phyloP scores from a whole-genome alignment of 2,888 invertebrate species.

The Thumatha senex region DNA sequence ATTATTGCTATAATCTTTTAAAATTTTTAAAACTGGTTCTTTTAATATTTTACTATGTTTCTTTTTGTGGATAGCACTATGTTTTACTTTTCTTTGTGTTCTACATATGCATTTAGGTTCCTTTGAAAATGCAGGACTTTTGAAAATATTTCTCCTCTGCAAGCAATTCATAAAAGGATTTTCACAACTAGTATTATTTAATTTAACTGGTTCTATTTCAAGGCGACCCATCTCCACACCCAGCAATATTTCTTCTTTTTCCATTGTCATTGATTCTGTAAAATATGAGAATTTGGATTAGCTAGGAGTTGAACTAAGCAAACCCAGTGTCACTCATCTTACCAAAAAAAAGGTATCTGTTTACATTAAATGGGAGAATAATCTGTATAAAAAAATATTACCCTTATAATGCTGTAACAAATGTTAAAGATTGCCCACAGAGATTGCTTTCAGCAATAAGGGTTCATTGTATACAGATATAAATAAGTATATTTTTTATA shows the following conservation, averaged over 20 bases:
- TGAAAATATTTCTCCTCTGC: slow-evolving; percentile 26
- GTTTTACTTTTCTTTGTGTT: slow-evolving; percentile 48
- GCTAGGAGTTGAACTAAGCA: too few relatives aligned
- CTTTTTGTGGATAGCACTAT: slow-evolving; percentile 60
- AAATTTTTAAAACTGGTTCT: slow-evolving; percentile 82
- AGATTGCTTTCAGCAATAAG: too few relatives aligned
- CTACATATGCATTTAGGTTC: slow-evolving; percentile 58
- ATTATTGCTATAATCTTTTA: slow-evolving; percentile 51
- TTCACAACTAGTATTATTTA: slow-evolving; percentile 49
- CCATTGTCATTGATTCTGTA: slow-evolving; percentile 53
- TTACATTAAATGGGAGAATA: too few relatives aligned
- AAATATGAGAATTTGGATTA: slow-evolving; percentile 12
- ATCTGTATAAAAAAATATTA: too few relatives aligned
- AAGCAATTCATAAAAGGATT: slow-evolving; percentile 57
- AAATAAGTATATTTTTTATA: too few relatives aligned
- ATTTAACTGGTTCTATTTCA: slow-evolving; percentile 79
- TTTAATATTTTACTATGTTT: slow-evolving; percentile 77
- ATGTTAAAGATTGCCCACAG: too few relatives aligned
- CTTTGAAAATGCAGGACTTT: slow-evolving; percentile 39
- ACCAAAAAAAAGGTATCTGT: too few relatives aligned
- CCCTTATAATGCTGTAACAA: too few relatives aligned
- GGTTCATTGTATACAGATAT: too few relatives aligned
- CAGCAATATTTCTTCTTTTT: slow-evolving; percentile 75
- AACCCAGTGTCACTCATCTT: too few relatives aligned
- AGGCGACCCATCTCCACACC: slow-evolving; percentile 81